These are phyloP conservation scores for Pyrochroa serraticornis DNA, from an alignment of 2,888 invertebrate species.

Conservation along the genomic window DNA sequence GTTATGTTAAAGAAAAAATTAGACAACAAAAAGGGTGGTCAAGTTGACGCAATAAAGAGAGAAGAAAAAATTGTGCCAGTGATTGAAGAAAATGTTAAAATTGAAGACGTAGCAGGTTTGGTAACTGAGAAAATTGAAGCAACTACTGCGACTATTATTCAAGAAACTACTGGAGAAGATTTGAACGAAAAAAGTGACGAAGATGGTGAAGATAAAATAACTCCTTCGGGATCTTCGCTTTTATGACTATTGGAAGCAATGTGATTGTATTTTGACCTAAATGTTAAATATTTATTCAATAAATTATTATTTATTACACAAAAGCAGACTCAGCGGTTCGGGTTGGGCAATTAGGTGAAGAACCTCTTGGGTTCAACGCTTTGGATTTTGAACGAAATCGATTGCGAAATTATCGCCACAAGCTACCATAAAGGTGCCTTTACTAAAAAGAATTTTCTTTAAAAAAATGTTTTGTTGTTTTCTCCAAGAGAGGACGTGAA, in stretches of 20 bases:
- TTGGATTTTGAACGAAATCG: too few species aligned
- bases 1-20: conserved; percentile 8
- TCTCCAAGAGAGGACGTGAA: too few species aligned
- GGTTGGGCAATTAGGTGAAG: too few species aligned
- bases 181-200: neutral
- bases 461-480: too few species aligned
- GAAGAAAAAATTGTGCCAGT: conserved; percentile 1
- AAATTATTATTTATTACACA: conserved; percentile 19
- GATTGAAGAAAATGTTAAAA: neutral
- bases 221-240: neutral
- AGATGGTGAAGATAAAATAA: neutral
- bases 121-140: neutral
- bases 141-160: neutral
- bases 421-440: too few species aligned
- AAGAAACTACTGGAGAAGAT: neutral
- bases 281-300: conserved; percentile 16
- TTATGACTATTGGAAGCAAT: neutral
- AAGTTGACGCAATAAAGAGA: neutral
- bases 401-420: too few species aligned
- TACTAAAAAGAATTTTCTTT: too few species aligned
- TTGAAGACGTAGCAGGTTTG: neutral
- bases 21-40: neutral
- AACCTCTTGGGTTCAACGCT: too few species aligned
- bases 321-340: conserved; percentile 1
- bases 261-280: conserved; percentile 10